A percentile compares a stretch with the other conserved stretches of the same genome.
Evolutionary conservation across 23 tunicate genomes (phyloP).

Genomic region (Halocynthia roretzi): DNA sequence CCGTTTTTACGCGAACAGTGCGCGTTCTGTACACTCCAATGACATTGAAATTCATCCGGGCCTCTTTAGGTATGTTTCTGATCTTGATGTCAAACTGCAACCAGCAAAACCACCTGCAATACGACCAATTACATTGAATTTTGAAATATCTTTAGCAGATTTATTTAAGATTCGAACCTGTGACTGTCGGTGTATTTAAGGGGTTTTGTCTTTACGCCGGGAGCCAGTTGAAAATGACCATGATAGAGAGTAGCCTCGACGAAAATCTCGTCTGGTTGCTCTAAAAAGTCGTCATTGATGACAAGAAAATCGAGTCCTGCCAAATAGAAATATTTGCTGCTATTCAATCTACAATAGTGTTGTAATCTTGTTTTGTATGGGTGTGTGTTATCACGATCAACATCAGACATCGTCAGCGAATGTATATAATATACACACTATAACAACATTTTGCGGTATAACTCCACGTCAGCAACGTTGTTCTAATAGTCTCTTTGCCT

Average conservation of each 20-base stretch:
- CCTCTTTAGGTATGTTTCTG: conserved; percentile 76
- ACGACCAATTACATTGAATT: no score
- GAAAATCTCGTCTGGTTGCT: conserved; percentile 67
- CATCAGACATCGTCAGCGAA: no score
- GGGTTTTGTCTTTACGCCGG: conserved; percentile 36
- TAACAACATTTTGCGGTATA: no score
- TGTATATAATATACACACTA: no score
- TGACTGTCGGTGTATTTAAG: conserved; percentile 35
- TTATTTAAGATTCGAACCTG: conserved; percentile 22
- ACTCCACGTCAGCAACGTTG: no score
- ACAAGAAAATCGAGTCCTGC: conserved; percentile 65
- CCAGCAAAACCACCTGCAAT: conserved; percentile 60
- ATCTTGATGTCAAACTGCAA: conserved; percentile 69
- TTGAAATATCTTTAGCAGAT: no score
- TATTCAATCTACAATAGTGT: no score
- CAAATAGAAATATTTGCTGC: not conserved
- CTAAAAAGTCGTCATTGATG: conserved; percentile 34
- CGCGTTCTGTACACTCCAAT: conserved; percentile 58
- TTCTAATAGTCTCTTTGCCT: no score
- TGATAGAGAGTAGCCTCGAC: conserved; percentile 69
- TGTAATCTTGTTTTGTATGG: no score
- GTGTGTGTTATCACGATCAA: no score
- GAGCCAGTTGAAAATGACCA: conserved; percentile 60
- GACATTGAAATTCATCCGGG: conserved; percentile 66
- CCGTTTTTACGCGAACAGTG: conserved; percentile 43